Evolutionary conservation across 2,888 invertebrate genomes (phyloP).

Genomic region (Antheraea yamamai): DNA sequence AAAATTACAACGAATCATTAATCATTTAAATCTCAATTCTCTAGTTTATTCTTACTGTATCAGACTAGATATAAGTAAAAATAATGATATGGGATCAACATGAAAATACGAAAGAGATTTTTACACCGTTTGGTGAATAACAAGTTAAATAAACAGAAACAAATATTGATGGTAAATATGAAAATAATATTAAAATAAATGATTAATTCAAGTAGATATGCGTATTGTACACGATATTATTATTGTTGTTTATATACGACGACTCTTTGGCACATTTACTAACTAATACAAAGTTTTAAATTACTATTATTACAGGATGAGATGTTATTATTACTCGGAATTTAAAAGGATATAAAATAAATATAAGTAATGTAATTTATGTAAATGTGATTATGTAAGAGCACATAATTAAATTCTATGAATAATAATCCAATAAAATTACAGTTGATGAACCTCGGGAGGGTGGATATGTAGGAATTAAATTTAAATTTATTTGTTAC

Average conservation of each 20-base stretch:
- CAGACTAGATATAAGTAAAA: not conserved
- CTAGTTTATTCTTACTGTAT: not conserved
- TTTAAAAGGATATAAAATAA: slow-evolving; percentile 15
- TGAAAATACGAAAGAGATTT: not conserved
- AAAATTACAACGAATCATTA: no score
- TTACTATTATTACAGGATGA: not conserved
- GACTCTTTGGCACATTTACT: not conserved
- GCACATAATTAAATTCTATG: slow-evolving; percentile 15
- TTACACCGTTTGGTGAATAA: not conserved
- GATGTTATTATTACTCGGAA: not conserved
- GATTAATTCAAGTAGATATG: no score
- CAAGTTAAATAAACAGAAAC: not conserved
- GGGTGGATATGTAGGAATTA: slow-evolving; percentile 33
- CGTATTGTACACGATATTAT: no score
- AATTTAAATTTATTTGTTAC: slow-evolving; percentile 21
- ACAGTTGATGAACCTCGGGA: slow-evolving; percentile 24
- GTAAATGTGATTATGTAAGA: slow-evolving; percentile 15
- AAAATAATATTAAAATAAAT: no score
- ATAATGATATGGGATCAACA: not conserved
- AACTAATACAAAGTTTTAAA: not conserved
- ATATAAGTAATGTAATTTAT: not conserved
- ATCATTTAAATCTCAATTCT: not conserved
- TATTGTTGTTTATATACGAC: no score
- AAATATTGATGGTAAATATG: not conserved
- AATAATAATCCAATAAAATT: slow-evolving; percentile 29